Percentiles rank a stretch among this genome's conserved stretches.
phyloP scores from a whole-genome alignment of 2,888 invertebrate genomes.

The Melipona beecheii region DNA sequence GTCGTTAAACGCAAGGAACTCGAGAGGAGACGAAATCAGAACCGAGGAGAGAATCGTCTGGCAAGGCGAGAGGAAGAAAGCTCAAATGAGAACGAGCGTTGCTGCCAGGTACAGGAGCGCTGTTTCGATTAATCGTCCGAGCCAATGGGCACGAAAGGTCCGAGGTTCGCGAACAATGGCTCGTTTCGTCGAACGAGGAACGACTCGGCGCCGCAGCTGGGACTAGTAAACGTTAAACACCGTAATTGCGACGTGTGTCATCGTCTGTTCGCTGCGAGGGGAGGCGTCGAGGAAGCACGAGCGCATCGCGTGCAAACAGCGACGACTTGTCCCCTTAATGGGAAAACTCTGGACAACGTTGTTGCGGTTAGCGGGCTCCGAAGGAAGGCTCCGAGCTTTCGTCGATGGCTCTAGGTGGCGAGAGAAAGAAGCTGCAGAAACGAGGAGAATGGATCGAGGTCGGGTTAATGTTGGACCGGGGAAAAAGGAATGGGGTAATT shows the following conservation, averaged over 20 bases:
- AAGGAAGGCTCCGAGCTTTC: conserved; percentile 24
- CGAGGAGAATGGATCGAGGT: conserved; percentile 22
- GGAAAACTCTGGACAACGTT: conserved; percentile 55
- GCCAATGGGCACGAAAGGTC: not conserved
- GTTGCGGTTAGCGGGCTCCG: conserved; percentile 9
- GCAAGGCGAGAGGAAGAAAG: not conserved
- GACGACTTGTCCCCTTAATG: conserved; percentile 45
- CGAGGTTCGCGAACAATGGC: not conserved
- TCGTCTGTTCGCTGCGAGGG: not conserved
- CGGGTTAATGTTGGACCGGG: conserved; percentile 31
- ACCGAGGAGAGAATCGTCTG: too few species aligned
- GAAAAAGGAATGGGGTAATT: not conserved
- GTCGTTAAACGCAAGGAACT: not conserved
- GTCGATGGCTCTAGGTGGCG: not conserved
- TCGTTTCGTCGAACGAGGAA: not conserved
- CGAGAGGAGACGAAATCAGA: not conserved
- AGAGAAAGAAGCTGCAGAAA: conserved; percentile 17
- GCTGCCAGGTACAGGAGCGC: not conserved
- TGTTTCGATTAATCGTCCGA: conserved; percentile 28
- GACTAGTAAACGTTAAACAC: conserved; percentile 24
- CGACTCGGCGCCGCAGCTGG: not conserved
- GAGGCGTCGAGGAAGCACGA: conserved; percentile 11
- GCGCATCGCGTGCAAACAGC: conserved; percentile 32
- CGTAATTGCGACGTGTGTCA: conserved; percentile 39
- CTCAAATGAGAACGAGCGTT: not conserved